Base-by-base conservation (phyloP, 1,140 invertebrate genomes). In the Ctenoplectra terminalis region DNA sequence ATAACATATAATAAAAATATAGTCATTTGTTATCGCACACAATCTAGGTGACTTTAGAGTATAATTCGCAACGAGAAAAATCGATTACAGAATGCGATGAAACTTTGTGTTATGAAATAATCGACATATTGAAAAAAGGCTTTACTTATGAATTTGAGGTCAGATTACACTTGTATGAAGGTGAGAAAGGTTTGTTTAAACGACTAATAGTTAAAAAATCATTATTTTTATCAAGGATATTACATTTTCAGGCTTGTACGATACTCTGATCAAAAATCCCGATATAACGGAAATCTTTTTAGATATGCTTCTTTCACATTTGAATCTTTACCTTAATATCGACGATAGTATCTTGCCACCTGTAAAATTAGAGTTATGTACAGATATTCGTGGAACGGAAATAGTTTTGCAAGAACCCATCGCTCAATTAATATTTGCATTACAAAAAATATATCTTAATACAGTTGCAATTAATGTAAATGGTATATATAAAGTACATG, bases 101-200 rank as follows among this genome's bases (percentile, higher is more conserved):
- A 80, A 94, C 94, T 7, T 91, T 96, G 40, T 95, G 95, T 83
- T 92, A 95, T 71, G 95, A 96, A 89, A 92, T 96, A 34, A 88
- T 96, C 17, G 94, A 92, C 2, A 95, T 96, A 86, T 88, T 96
- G 46, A 94, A 92, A 52, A 94, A 95, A 23, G 95, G 95, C 85
- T 95, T 96, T 26, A 93, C 94, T 50, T 95, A 96, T 73, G 95
- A 96, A 82, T 92, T 91, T 2, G 91, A 94, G 83, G 94, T 96
- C 7, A 94, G 94, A 85, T 88, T 94, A 48, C 88, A 94, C 74
- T 88, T 96, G 0, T 96, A 96, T 84, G 90, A 93, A 75, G 94
- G 95, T 95, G 52, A 9, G 50, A 15, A 50, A 9, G 15, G 54
- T 9, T n/a, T 50, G 9, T 50, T 52, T 52, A 8, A 13, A 43